Evolutionary conservation across 2,113 vertebrate species (phyloP).

Genomic region (Aldabrachelys gigantea): DNA sequence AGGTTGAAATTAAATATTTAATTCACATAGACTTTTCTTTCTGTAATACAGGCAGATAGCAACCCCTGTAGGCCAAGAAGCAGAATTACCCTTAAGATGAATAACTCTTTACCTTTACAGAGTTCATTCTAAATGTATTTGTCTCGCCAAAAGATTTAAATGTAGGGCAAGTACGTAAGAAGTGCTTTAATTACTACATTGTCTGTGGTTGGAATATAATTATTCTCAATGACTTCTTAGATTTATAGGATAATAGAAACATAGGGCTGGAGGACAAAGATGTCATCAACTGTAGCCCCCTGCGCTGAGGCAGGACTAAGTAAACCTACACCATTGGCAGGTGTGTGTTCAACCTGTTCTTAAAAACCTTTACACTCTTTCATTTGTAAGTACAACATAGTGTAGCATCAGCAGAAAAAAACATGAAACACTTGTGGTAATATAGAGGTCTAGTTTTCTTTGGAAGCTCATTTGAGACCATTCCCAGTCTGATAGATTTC

Average conservation of each 20-base stretch:
- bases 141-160: neutral
- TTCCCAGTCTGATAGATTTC: neutral
- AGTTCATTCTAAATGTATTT: neutral
- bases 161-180: neutral
- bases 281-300: neutral
- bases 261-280: neutral
- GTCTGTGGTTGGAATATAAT: neutral
- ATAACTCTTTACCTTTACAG: neutral
- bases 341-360: neutral
- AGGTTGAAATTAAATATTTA: neutral
- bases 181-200: neutral
- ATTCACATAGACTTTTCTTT: neutral
- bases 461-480: neutral
- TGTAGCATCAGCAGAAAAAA: neutral
- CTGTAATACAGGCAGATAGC: neutral
- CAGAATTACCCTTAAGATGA: neutral
- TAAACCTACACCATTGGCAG: neutral
- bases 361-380: neutral
- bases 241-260: neutral
- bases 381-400: neutral
- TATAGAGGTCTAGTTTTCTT: neutral
- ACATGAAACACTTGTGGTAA: neutral
- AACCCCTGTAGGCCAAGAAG: neutral
- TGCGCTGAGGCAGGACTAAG: neutral
- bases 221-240: fast-evolving